Base-by-base conservation (phyloP, 2,113 vertebrate species). In the Toxostoma redivivum region DNA sequence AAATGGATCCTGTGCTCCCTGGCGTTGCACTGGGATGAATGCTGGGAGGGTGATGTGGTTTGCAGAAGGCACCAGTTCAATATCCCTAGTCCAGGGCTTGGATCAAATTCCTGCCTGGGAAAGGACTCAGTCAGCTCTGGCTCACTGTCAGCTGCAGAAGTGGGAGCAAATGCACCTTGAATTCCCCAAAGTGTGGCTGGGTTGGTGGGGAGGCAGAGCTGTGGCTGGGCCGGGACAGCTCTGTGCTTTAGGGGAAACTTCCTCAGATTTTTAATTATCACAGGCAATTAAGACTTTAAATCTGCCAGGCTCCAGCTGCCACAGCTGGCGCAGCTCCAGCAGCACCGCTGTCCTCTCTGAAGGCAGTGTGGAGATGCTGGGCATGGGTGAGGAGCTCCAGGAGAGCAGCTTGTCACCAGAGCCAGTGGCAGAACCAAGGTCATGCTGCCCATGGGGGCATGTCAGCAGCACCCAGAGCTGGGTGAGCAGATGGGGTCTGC, bases 281-380 rank as follows among this genome's bases (percentile, higher is more conserved):
- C 67, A 92, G 76, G 76, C 90, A 93, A 95, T 94, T 92, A 96
- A 92, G 92, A 95, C 91, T 90, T 96, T 90, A 90, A 92, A 94
- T 95, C 91, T 86, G 92, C 94, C 86, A 88, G 67, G 88, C 92
- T 92, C 86, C 94, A 95, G 94, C 92, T 97, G 95, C 61, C 2
- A 2, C 22, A 15, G 66, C 88, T 94, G 95, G 90, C 76, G 0
- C 30, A 12, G 79, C 67, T 93, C 94, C 92, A 91, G 72, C 10
- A 1, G 65, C 57, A 10, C 9, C 1, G 8, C 70, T 5, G 9
- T 47, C 56, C 40, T 44, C 69, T 81, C 79, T 0, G 0, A 70
- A 47, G 66, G 37, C 60, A 31, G 33, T 0, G 7, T 18, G 5
- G 77, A 70, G 48, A 67, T 3, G 33, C 44, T 60, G 81, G 85